Percentiles rank a stretch among this genome's conserved stretches.
Conservation (phyloP, 1,140 invertebrate species). For the Orussus abietinus region DNA sequence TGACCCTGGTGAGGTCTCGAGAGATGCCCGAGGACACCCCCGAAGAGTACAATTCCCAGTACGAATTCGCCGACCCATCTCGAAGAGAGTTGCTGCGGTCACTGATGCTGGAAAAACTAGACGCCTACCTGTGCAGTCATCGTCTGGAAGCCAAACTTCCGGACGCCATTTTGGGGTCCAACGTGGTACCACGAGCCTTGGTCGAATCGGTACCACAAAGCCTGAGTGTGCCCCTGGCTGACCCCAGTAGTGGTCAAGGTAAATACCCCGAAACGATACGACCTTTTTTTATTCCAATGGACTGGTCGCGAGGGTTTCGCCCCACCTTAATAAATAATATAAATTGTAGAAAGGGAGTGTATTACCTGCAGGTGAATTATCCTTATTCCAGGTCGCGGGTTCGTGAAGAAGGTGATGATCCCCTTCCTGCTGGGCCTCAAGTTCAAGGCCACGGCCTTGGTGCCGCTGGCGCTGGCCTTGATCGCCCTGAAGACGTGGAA, state of each 20-base stretch:
- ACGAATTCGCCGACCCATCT: conserved; percentile 28
- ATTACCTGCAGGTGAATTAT: too few relatives aligned
- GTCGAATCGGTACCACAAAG: conserved; percentile 63
- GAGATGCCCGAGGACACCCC: conserved; percentile 52
- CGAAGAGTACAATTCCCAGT: conserved; percentile 33
- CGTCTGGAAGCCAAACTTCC: conserved; percentile 49
- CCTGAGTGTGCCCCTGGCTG: conserved; percentile 65
- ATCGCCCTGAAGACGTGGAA: conserved; percentile 86
- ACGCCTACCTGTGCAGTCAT: conserved; percentile 49
- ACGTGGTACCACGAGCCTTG: conserved; percentile 64
- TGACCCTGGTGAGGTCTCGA: conserved; percentile 63
- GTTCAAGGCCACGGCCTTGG: conserved; percentile 77
- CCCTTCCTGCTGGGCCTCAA: conserved; percentile 80
- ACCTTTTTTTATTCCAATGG: too few relatives aligned
- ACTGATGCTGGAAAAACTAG: conserved; percentile 50
- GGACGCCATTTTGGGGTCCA: conserved; percentile 41
- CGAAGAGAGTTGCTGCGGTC: conserved; percentile 40
- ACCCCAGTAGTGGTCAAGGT: conserved; percentile 59
- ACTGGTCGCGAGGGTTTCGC: too few relatives aligned
- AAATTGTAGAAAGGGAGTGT: too few relatives aligned
- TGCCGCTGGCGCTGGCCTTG: conserved; percentile 72
- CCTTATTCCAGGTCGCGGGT: conserved; percentile 62
- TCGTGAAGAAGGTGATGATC: conserved; percentile 78
- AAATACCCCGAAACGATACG: conserved; percentile 19
- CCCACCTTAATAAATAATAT: too few relatives aligned